Conservation (phyloP, 2,888 invertebrate species). For the Eilema sororculum region DNA sequence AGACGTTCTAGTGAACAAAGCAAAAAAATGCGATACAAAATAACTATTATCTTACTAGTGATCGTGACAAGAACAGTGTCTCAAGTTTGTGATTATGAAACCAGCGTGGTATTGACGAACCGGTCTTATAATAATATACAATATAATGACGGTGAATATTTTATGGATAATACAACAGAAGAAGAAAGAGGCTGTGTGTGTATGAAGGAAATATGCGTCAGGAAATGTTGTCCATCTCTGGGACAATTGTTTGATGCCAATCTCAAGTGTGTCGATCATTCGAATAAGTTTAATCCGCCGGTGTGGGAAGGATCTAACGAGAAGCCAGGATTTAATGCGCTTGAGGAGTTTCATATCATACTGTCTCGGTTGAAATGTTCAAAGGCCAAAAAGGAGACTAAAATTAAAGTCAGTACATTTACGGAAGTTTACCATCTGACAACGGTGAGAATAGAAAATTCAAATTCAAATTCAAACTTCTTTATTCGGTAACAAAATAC, state of each 20-base stretch:
- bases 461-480: too few relatives aligned
- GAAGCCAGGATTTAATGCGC: background rate
- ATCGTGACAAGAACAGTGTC: slow-evolving; percentile 26
- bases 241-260: background rate
- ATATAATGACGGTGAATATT: slow-evolving; percentile 63
- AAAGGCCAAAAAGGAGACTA: background rate
- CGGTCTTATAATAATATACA: slow-evolving; percentile 49
- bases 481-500: too few relatives aligned
- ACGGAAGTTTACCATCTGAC: background rate
- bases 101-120: slow-evolving; percentile 39
- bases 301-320: background rate
- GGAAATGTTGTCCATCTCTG: background rate
- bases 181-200: slow-evolving; percentile 65
- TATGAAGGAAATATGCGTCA: slow-evolving; percentile 47
- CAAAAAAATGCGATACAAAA: slow-evolving; percentile 3
- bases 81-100: slow-evolving; percentile 34
- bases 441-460: background rate
- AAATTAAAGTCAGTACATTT: background rate
- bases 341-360: background rate
- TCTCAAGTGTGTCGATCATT: background rate
- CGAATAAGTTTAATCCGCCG: background rate
- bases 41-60: slow-evolving; percentile 23
- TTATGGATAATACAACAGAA: slow-evolving; percentile 51
- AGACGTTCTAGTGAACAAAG: background rate
- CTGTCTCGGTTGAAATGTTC: background rate